Evolutionary conservation across 2,113 vertebrate genomes (phyloP), one percentile per base, ranked within the genome.

Genomic region (Columba livia): DNA sequence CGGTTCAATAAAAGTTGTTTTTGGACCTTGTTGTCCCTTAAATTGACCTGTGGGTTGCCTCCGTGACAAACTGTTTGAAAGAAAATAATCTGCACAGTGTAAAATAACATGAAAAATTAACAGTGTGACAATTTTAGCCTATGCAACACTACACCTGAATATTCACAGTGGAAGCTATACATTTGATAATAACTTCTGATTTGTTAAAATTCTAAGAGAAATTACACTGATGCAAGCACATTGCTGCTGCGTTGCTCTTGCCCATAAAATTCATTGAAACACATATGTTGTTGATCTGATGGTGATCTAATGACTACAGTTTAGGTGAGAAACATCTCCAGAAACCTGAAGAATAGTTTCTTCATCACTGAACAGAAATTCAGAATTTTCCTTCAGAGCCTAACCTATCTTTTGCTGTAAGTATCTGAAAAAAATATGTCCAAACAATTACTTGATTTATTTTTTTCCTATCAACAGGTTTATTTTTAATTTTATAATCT

Each of bases 381-480:
- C 17, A 40, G 0, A n/a, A 24, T 40, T 40, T 53, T 48, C 53
- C 20, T 38, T 90, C 60, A 60, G 6, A 62, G 5, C 6, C 26
- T 29, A 25, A 42, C 32, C 8, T 32, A 12, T 15, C 28, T 83
- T 88, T 69, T 48, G 2, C 15, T 61, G 62, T 26, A 78, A 67
- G 9, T 56, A 44, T 57, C 11, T 62, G 26, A 32, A 28, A 60
- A 87, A 60, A 87, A 57, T 5, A 19, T 16, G 10, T 42, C 38
- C 18, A 83, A 71, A 29, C 3, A 0, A 3, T 24, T 29, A 48
- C 4, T 0, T 3, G 8, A 19, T 5, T 26, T 69, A 50, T 74
- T 40, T 40, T 54, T 71, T 42, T 42, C 4, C 12, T 73, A 21
- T 16, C 17, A 77, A 32, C 3, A 26, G 9, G 6, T 79, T 81